Base-by-base conservation (phyloP, 2,888 invertebrate species). In the Apodemia mormo region DNA sequence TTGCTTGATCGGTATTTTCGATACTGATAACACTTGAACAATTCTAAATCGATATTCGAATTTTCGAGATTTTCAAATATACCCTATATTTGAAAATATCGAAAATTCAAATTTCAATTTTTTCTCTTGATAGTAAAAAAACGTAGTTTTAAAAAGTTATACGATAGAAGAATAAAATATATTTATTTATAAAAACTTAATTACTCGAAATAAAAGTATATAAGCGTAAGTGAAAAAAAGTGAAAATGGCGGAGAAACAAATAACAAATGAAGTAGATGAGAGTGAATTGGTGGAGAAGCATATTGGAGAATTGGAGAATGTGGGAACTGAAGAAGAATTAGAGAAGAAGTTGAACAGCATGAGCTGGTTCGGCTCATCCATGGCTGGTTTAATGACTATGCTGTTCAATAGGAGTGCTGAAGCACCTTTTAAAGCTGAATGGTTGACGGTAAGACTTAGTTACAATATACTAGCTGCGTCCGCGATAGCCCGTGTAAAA, bases 351-450 rank as follows among this genome's bases (percentile, higher is more conserved):
- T 58, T 84, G 58, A 78, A 76, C 0, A 82, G 73, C 29, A 72
- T 87, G 71, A 80, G 78, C 22, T 84, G 80, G 66, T 81, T 87
- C 4, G 87, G 88, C 0, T 82, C 81, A 56, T 82, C 88, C 0
- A 76, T 91, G 0, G 77, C 85, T 0, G 83, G 78, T 14, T 90
- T 90, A 89, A 90, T 93, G 89, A 87, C 86, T 61, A 70, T 81
- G 2, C 68, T 93, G 0, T 92, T 93, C 71, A 91, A 90, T 71
- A 85, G 77, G 49, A 83, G 82, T 7, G 76, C 73, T 0, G 75
- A 74, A 9, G 84, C 86, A 61, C 84, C 85, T 5, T 91, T 91
- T 30, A 83, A 85, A 14, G 86, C 93, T 0, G 86, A 84, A n/a
- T 69, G 69, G 69, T 65, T 69, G 65, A 65, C 54, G 40, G 69